These are phyloP conservation scores for Tachina grossa DNA, from an alignment of 2,888 invertebrate genomes.

Conservation along the genomic window DNA sequence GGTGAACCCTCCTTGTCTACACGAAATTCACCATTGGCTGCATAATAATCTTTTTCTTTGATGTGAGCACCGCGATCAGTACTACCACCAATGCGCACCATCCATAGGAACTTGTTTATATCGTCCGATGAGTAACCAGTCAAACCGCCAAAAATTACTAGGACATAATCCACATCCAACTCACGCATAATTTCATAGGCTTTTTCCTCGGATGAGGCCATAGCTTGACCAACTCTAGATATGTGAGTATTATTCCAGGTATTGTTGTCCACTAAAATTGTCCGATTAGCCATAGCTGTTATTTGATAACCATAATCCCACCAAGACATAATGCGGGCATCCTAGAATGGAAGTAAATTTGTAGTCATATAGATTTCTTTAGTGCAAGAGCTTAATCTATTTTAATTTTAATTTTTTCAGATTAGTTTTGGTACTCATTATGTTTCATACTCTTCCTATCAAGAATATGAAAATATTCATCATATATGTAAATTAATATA, in stretches of 20 bases:
- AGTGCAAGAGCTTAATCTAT: neutral
- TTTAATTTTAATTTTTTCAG: constrained; percentile 72
- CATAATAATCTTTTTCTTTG: constrained; percentile 98
- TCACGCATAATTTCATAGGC: constrained; percentile 99
- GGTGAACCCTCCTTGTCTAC: constrained; percentile 97
- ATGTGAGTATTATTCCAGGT: constrained; percentile 99
- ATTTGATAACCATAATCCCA: constrained; percentile 99
- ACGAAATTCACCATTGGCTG: constrained; percentile 96
- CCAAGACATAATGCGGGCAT: constrained; percentile 99
- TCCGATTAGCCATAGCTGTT: constrained; percentile 99
- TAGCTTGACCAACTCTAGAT: constrained; percentile 98
- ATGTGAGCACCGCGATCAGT: constrained; percentile 97
- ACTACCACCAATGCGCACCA: constrained; percentile 98
- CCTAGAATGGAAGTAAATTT: constrained; percentile 83
- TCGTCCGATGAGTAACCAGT: constrained; percentile 99
- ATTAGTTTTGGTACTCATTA: constrained; percentile 78
- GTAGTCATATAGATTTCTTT: neutral
- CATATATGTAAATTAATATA: constrained; percentile 70
- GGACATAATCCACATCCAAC: constrained; percentile 97
- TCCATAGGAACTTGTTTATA: constrained; percentile 99
- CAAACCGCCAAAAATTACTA: constrained; percentile 99
- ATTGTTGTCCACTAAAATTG: constrained; percentile 98
- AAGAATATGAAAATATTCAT: constrained; percentile 80
- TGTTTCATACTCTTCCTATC: constrained; percentile 83
- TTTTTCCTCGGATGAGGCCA: constrained; percentile 98